A percentile compares a stretch with the other conserved stretches of the same genome.
phyloP scores from a whole-genome alignment of 2,113 vertebrate species.

The Podarcis cretensis region DNA sequence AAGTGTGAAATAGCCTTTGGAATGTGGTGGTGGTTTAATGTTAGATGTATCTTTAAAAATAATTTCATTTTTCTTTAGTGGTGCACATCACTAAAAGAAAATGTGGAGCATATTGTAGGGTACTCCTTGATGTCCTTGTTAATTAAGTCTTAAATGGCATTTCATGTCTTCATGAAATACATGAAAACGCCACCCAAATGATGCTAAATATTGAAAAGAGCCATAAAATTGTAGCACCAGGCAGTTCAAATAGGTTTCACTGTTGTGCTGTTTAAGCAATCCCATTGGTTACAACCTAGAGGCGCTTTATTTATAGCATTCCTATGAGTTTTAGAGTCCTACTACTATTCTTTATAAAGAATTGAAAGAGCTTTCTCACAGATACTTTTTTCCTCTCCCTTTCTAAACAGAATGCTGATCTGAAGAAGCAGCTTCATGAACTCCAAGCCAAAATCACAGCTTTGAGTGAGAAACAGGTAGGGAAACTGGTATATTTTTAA shows the following conservation, averaged over 20 bases:
- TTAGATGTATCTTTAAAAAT: not conserved
- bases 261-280: slow-evolving; percentile 50
- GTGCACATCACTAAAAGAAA: slow-evolving; percentile 30
- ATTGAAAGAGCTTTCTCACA: slow-evolving; percentile 81
- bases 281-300: slow-evolving; percentile 62
- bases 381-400: slow-evolving; percentile 70
- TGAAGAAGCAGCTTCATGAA: slow-evolving; percentile 99
- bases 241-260: slow-evolving; percentile 33
- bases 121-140: slow-evolving; percentile 54
- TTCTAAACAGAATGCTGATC: slow-evolving; percentile 93
- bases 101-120: slow-evolving; percentile 23
- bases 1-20: not conserved
- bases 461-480: slow-evolving; percentile 98
- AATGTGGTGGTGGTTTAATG: not conserved
- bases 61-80: not conserved
- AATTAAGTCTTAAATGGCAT: slow-evolving; percentile 37
- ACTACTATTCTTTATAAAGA: slow-evolving; percentile 77
- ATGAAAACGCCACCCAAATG: not conserved
- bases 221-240: slow-evolving; percentile 18
- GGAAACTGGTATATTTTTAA: slow-evolving; percentile 71
- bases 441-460: slow-evolving; percentile 99
- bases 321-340: slow-evolving; percentile 40
- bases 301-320: slow-evolving; percentile 64
- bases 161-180: not conserved
- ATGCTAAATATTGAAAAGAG: slow-evolving; percentile 43